Percentiles rank a stretch among this genome's conserved stretches.
Conservation (phyloP, 2,113 vertebrate genomes). For the Prunella himalayana region DNA sequence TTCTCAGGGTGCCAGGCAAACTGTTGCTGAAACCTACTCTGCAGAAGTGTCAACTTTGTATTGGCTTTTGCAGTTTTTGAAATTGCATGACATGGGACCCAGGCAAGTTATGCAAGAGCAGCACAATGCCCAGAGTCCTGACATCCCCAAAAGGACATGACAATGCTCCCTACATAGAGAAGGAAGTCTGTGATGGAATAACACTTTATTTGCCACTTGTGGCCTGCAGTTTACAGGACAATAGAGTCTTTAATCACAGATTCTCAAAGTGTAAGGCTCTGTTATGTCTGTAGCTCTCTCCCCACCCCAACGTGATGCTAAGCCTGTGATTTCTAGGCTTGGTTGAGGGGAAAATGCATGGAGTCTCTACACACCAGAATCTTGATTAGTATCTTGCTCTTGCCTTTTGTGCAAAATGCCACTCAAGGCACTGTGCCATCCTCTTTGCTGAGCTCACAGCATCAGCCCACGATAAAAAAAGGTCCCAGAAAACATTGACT, state of each 20-base stretch:
- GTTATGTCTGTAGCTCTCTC: background rate
- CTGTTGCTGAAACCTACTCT: background rate
- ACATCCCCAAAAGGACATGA: accelerated
- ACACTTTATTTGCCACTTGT: accelerated
- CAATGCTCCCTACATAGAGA: background rate
- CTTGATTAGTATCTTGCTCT: background rate
- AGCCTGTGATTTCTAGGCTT: background rate
- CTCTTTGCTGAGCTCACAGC: conserved; percentile 14
- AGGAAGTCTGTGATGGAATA: background rate
- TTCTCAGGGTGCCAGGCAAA: background rate
- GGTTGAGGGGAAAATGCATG: background rate
- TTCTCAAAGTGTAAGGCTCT: background rate
- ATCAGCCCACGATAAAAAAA: background rate
- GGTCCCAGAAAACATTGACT: background rate
- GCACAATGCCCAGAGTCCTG: background rate
- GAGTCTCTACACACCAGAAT: background rate
- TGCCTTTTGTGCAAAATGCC: background rate
- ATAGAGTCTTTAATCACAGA: background rate
- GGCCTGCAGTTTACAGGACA: background rate
- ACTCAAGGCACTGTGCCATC: background rate
- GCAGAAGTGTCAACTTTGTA: background rate
- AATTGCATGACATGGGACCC: background rate
- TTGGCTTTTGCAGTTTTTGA: background rate
- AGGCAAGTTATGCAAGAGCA: background rate
- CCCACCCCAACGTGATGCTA: background rate